phyloP scores from a whole-genome alignment of 2,888 invertebrate species.

The Chymomyza caudatula region DNA sequence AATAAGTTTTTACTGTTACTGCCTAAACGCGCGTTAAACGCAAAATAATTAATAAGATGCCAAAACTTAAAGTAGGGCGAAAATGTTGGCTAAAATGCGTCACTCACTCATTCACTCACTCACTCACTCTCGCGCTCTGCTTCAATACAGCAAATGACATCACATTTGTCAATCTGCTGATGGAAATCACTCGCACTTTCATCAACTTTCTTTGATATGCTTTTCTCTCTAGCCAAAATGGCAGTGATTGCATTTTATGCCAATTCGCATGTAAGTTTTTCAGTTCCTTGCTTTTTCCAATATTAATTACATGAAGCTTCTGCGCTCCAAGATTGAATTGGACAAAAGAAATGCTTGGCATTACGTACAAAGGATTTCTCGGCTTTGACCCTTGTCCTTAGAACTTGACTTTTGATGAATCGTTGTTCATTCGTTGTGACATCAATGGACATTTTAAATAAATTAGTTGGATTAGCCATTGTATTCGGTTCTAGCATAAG shows the following conservation, averaged over 20 bases:
- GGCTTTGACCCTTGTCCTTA: slow-evolving; percentile 62
- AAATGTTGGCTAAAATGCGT: slow-evolving; percentile 21
- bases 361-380: slow-evolving; percentile 50
- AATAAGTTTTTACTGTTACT: neutral
- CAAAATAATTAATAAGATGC: slow-evolving; percentile 21
- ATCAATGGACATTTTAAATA: slow-evolving; percentile 71
- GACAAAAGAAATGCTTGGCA: slow-evolving; percentile 19
- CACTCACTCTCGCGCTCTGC: neutral
- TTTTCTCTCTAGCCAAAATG: slow-evolving; percentile 23
- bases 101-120: neutral
- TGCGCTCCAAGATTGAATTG: slow-evolving; percentile 4
- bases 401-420: slow-evolving; percentile 68
- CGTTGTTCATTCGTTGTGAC: slow-evolving; percentile 63
- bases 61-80: slow-evolving; percentile 25
- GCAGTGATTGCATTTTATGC: slow-evolving; percentile 27
- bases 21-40: slow-evolving; percentile 16
- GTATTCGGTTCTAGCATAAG: slow-evolving; percentile 21
- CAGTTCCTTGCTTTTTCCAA: slow-evolving; percentile 41
- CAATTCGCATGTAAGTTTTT: slow-evolving; percentile 7
- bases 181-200: slow-evolving; percentile 56
- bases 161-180: slow-evolving; percentile 51
- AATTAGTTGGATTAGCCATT: slow-evolving; percentile 64
- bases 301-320: slow-evolving; percentile 58
- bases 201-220: slow-evolving; percentile 47
- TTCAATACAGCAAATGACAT: neutral